Conservation (phyloP, 2,113 vertebrate species). For the Triplophysa tibetana region DNA sequence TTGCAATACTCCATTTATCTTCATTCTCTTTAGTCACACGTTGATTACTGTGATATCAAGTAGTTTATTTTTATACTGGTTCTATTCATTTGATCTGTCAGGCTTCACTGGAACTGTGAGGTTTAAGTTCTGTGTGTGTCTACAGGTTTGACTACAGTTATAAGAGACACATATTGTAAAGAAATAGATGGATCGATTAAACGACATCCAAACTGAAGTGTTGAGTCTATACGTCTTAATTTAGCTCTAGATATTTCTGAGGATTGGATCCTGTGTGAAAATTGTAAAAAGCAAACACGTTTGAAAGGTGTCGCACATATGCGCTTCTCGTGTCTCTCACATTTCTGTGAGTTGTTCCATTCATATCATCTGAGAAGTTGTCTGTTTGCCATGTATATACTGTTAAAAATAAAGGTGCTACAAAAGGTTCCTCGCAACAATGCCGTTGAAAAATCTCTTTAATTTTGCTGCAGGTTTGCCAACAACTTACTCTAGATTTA, state of each 20-base stretch:
- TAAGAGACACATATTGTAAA: too few relatives aligned
- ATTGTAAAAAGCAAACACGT: not conserved
- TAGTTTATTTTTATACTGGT: conserved; percentile 11
- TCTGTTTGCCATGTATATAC: conserved; percentile 14
- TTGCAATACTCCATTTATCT: conserved; percentile 17
- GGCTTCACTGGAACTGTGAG: not conserved
- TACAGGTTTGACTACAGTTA: not conserved
- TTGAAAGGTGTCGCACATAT: not conserved
- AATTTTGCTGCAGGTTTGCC: too few relatives aligned
- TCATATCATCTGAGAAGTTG: not conserved
- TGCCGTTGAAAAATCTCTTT: too few relatives aligned
- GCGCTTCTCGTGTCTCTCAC: conserved; percentile 4
- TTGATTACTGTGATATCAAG: conserved; percentile 29
- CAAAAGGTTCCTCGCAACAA: too few relatives aligned
- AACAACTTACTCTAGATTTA: too few relatives aligned
- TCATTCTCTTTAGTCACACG: conserved; percentile 23
- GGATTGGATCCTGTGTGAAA: not conserved
- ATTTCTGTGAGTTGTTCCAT: conserved; percentile 1
- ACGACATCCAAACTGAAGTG: not conserved
- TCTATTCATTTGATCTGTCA: conserved; percentile 23
- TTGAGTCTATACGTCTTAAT: not conserved
- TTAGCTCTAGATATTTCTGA: not conserved
- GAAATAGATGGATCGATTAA: not conserved
- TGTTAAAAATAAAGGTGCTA: not conserved
- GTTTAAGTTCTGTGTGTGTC: conserved; percentile 4